Base-by-base conservation (phyloP, 1,140 invertebrate species). In the Zaprionus camerounensis region DNA sequence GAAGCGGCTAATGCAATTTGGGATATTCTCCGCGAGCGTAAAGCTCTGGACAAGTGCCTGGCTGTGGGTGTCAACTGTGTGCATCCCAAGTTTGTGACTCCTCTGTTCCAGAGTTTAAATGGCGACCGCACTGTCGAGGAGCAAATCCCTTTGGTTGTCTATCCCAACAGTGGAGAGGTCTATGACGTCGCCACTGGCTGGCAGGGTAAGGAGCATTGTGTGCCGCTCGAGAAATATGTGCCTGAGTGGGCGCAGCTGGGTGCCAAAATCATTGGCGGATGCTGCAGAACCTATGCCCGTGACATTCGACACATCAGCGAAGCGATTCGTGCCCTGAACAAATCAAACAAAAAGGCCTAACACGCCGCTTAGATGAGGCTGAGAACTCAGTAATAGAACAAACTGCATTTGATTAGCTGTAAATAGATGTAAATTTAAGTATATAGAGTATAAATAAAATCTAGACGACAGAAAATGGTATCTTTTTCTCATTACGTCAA, bases 31-130 rank as follows among this genome's bases (percentile, higher is more conserved):
- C 93, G 94, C 94, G 68, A 91, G 93, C 53, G 95, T 94, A 91
- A 93, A 22, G 79, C 91, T 2, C 94, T 94, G 7, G 93, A 95
- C 28, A 96, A 97, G 92, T 93, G 98, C 31, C 93, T 97, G 12
- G 98, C 96, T 3, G 94, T 98, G 36, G 98, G 98, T 2, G 95
- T 98, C 0, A 99, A 99, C 92, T 99, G 98, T 92, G 94, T 97
- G 4, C 92, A 95, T 61, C 96, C 97, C 0, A 92, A 85, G 26
- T 90, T 93, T 76, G 94, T 96, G 3, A 92, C 93, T 0, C 80
- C 94, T 0, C 86, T 97, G 1, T 92, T 97, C 2, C 86, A 93
- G 70, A 92, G 92, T 22, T 92, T 95, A 15, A 93, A 94, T 53
- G 84, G 79, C 2, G 77, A 88, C 20, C 88, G 83, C 13, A 36